phyloP scores from a whole-genome alignment of 1,140 invertebrate species.

The Drosophila equinoxialis region DNA sequence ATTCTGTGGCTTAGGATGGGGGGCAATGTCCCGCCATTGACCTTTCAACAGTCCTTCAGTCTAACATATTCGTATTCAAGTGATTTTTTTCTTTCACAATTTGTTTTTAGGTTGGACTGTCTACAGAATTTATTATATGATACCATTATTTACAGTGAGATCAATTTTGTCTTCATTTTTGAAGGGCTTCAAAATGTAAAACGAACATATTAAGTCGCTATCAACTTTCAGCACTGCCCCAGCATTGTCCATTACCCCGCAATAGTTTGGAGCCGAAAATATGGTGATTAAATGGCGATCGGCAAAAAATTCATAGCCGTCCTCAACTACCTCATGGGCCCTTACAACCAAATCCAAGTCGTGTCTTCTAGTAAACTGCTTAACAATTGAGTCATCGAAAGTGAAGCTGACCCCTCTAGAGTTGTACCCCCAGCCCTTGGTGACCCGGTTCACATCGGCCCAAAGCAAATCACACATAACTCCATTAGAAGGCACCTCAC shows the following conservation, averaged over 20 bases:
- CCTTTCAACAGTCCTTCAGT: constrained; percentile 33
- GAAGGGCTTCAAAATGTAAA: constrained; percentile 33
- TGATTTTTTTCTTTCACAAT: background rate
- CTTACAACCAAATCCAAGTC: constrained; percentile 93
- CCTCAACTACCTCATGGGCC: constrained; percentile 94
- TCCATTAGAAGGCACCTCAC: constrained; percentile 93
- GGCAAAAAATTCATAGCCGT: constrained; percentile 94
- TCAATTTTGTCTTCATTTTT: background rate
- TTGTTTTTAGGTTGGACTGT: background rate
- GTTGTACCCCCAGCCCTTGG: constrained; percentile 91
- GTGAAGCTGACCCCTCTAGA: constrained; percentile 93
- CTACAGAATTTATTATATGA: background rate
- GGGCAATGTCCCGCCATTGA: constrained; percentile 24
- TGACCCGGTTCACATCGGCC: constrained; percentile 93
- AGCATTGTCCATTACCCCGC: constrained; percentile 93
- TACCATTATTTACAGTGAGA: background rate
- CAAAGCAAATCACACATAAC: constrained; percentile 92
- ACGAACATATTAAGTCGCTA: constrained; percentile 27
- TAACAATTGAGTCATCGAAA: constrained; percentile 90
- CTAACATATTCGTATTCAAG: constrained; percentile 15
- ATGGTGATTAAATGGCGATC: constrained; percentile 90
- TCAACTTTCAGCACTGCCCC: constrained; percentile 96
- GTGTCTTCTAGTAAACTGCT: constrained; percentile 90
- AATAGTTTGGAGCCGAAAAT: constrained; percentile 93
- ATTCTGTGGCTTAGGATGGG: background rate